Percentiles rank a stretch among this genome's conserved stretches.
These are phyloP conservation scores for Pachyseris speciosa DNA, from an alignment of 64 coral and sea anemone genomes.

Conservation along the genomic window DNA sequence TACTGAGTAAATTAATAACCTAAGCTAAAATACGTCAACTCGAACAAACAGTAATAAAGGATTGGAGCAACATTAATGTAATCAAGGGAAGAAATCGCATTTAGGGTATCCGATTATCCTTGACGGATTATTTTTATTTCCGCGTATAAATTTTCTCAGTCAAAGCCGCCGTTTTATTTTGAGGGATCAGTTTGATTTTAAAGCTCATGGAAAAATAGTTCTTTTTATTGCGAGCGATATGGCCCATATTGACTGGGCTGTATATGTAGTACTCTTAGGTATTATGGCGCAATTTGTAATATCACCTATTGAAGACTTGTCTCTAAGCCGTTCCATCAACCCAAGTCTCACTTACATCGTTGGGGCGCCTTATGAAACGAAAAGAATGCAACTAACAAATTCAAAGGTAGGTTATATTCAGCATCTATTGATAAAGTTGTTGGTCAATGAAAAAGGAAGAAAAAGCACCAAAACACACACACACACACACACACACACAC, in stretches of 20 bases:
- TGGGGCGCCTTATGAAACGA: neutral
- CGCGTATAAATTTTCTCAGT: neutral
- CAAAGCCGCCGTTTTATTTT: neutral
- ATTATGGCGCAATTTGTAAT: neutral
- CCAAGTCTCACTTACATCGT: neutral
- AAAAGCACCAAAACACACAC: too few species aligned
- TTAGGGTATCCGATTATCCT: slow-evolving; percentile 16
- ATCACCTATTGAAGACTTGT: neutral
- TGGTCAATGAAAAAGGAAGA: too few species aligned
- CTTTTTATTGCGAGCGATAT: neutral
- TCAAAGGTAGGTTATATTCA: neutral
- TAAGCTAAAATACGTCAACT: neutral
- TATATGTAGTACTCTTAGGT: neutral
- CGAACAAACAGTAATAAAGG: slow-evolving; percentile 10
- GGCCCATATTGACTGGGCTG: neutral
- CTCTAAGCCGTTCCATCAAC: neutral
- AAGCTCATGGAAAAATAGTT: neutral
- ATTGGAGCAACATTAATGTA: neutral
- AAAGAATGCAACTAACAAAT: neutral
- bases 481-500: too few species aligned
- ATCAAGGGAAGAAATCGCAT: neutral
- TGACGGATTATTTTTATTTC: neutral
- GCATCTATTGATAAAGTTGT: neutral
- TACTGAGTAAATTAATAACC: neutral
- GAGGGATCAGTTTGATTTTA: neutral